Conservation (phyloP, 92 coral and sea anemone genomes). For the Phenganax stokvisi region DNA sequence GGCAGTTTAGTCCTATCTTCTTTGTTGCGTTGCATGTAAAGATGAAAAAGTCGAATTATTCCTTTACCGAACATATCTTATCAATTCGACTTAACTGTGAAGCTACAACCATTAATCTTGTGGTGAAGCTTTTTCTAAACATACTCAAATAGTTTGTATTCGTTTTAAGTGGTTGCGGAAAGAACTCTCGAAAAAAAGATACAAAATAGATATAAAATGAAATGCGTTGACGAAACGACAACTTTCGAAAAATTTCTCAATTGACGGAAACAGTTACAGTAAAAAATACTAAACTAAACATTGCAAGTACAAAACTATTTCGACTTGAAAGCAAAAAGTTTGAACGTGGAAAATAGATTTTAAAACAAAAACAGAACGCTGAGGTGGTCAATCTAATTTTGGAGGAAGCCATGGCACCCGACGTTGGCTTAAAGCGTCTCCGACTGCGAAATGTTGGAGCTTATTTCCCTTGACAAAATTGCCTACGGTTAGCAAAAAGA, state of each 20-base stretch:
- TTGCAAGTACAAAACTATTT: neutral
- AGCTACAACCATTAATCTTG: no score
- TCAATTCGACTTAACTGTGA: no score
- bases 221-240: neutral
- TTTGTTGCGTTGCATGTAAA: no score
- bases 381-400: constrained; percentile 5
- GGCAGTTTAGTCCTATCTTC: no score
- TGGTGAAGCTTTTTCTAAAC: no score
- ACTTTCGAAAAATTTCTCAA: constrained; percentile 15
- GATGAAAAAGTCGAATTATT: no score
- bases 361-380: neutral
- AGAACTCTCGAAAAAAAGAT: neutral
- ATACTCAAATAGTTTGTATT: constrained; percentile 7
- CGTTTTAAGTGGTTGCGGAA: neutral
- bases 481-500: constrained; percentile 25
- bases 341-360: neutral
- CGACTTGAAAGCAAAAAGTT: no score
- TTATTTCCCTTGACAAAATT: constrained; percentile 11
- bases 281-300: constrained; percentile 18
- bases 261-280: constrained; percentile 8
- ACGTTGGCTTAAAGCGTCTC: neutral
- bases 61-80: no score
- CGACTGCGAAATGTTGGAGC: neutral
- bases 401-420: neutral
- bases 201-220: neutral